Evolutionary conservation across 1,140 invertebrate species (phyloP), one percentile per base, ranked within the genome.

Genomic region (Danaus plexippus): DNA sequence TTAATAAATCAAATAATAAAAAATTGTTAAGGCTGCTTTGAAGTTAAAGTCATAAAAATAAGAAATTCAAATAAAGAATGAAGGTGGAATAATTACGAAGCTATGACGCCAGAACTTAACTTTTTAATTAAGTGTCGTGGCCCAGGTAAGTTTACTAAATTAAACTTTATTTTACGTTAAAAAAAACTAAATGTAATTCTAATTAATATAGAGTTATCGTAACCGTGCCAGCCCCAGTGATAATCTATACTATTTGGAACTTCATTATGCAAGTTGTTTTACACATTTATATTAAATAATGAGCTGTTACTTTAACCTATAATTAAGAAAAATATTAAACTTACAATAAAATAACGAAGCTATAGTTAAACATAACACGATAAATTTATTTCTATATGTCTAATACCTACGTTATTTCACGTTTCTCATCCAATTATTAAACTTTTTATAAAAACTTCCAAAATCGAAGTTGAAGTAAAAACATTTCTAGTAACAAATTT

Each of bases 351-450:
- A 2, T 12, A 13, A 12, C 22, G 41, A 54, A 10, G 13, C n/a
- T 43, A 22, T 47, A 54, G 12, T 47, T 54, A 22, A 47, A 11
- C 3, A 11, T 11, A 11, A 47, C 9, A 54, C 44, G 41, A 54
- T 44, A 15, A 12, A 47, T 54, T 41, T 52, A 47, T 50, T 64
- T 46, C 51, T 42, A 58, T 47, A 46, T 59, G 53, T 59, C 57
- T 45, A 60, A 60, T 48, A 59, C 56, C 49, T 57, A 63, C 58
- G 52, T 63, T 63, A 54, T 58, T 54, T 54, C 48, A 52, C 48
- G 53, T 58, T 56, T 63, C 59, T 63, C 50, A 52, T 59, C 61
- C 57, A 59, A 63, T 63, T 59, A 63, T 53, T 59, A 63, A 11
- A 56, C 59, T 63, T 59, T 61, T 51, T 55, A 63, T 58, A 59